Conservation (phyloP, 2,113 vertebrate genomes). For the Hylia prasina region DNA sequence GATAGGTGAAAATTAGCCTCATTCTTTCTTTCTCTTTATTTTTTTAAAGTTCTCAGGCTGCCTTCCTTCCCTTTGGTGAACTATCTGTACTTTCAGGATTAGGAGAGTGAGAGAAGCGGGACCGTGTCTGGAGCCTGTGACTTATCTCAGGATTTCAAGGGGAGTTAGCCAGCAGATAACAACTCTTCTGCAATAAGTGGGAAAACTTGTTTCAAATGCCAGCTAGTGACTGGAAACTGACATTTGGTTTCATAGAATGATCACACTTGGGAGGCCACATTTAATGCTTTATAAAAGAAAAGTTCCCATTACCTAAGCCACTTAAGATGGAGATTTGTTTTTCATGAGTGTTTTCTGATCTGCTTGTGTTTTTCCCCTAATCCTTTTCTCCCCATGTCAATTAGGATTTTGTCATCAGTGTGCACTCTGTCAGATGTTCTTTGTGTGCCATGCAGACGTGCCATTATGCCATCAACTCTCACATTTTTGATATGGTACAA, state of each 20-base stretch:
- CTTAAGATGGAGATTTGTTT: constrained; percentile 1
- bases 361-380: not conserved
- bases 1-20: constrained; percentile 37
- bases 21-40: not conserved
- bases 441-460: not conserved
- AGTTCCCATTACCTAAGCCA: not conserved
- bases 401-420: not conserved
- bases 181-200: constrained; percentile 12
- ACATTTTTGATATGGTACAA: not conserved
- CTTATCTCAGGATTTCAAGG: constrained; percentile 36
- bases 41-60: not conserved
- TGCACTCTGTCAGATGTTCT: not conserved
- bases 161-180: constrained; percentile 47
- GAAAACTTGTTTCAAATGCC: constrained; percentile 37
- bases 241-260: constrained; percentile 1
- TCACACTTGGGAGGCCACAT: constrained; percentile 3
- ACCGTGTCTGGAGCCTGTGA: not conserved
- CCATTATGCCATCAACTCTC: not conserved
- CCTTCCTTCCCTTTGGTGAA: constrained; percentile 15
- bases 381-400: not conserved
- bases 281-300: constrained; percentile 14
- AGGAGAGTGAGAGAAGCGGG: not conserved
- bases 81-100: not conserved
- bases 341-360: not conserved
- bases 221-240: constrained; percentile 21